Conservation (phyloP, 1,140 invertebrate species). For the Drosophila setifemur region DNA sequence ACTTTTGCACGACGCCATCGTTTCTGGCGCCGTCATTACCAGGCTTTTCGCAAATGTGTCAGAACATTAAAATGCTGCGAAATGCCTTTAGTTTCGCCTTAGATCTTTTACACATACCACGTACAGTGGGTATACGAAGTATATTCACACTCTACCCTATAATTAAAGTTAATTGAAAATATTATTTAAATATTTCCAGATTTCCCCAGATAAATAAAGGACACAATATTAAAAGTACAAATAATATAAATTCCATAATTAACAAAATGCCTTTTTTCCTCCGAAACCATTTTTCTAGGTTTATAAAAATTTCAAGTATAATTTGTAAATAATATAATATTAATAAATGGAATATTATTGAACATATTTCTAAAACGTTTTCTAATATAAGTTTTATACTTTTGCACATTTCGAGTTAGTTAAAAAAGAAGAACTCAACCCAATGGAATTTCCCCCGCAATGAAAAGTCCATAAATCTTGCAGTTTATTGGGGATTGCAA, state of each 20-base stretch:
- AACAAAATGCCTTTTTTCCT: no score
- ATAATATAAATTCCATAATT: no score
- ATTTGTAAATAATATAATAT: no score
- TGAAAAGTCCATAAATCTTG: not conserved
- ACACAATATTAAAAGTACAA: no score
- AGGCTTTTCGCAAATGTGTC: slow-evolving; percentile 6
- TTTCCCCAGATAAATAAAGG: no score
- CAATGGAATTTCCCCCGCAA: not conserved
- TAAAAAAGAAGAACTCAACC: not conserved
- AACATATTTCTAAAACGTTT: no score
- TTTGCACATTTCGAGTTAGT: not conserved
- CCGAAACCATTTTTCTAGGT: no score
- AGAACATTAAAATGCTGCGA: slow-evolving; percentile 22
- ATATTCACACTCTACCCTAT: not conserved
- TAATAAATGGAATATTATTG: no score
- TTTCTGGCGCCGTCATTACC: slow-evolving; percentile 38
- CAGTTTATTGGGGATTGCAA: not conserved
- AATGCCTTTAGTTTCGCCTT: slow-evolving; percentile 5
- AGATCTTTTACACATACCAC: slow-evolving; percentile 13
- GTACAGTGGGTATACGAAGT: slow-evolving; percentile 4
- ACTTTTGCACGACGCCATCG: slow-evolving; percentile 46
- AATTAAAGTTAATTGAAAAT: not conserved
- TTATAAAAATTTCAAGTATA: no score
- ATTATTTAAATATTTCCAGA: not conserved
- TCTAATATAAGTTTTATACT: not conserved